A percentile compares a stretch with the other conserved stretches of the same genome.
Conservation (phyloP, 2,888 invertebrate genomes). For the Papilio elwesi region DNA sequence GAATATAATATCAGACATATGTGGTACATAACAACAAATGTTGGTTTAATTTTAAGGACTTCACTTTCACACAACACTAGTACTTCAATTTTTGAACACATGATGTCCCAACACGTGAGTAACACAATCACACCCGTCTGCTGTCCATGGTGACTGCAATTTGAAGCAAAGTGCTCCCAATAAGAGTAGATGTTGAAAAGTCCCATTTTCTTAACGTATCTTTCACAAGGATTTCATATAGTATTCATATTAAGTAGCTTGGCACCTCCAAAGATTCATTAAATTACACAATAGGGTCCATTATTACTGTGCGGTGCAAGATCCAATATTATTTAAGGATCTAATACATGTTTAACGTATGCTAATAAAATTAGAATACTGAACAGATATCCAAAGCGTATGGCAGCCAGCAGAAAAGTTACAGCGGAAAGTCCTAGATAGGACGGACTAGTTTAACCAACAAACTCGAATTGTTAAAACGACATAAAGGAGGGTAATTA, state of each 20-base stretch:
- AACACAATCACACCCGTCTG: constrained; percentile 31
- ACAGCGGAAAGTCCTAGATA: constrained; percentile 19
- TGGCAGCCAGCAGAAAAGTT: constrained; percentile 7
- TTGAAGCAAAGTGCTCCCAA: constrained; percentile 27
- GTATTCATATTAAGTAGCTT: constrained; percentile 12
- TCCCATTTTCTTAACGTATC: constrained; percentile 17
- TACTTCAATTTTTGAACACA: constrained; percentile 45
- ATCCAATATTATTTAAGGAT: constrained; percentile 14
- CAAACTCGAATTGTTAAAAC: constrained; percentile 18
- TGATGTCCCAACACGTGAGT: constrained; percentile 37
- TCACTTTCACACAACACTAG: constrained; percentile 58
- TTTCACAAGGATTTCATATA: constrained; percentile 17
- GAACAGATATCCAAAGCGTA: not conserved
- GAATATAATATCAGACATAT: constrained; percentile 21
- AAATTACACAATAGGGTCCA: constrained; percentile 25
- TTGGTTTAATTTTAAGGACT: constrained; percentile 32
- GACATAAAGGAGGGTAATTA: not conserved
- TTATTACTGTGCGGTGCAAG: constrained; percentile 11
- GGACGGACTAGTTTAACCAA: constrained; percentile 24
- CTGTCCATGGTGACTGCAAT: constrained; percentile 30
- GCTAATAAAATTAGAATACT: constrained; percentile 31
- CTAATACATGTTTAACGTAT: constrained; percentile 24
- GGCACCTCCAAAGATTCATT: constrained; percentile 27
- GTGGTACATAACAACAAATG: constrained; percentile 15
- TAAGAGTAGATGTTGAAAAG: not conserved